Evolutionary conservation across 2,888 invertebrate genomes (phyloP).

Genomic region (Tortricodes alternella): DNA sequence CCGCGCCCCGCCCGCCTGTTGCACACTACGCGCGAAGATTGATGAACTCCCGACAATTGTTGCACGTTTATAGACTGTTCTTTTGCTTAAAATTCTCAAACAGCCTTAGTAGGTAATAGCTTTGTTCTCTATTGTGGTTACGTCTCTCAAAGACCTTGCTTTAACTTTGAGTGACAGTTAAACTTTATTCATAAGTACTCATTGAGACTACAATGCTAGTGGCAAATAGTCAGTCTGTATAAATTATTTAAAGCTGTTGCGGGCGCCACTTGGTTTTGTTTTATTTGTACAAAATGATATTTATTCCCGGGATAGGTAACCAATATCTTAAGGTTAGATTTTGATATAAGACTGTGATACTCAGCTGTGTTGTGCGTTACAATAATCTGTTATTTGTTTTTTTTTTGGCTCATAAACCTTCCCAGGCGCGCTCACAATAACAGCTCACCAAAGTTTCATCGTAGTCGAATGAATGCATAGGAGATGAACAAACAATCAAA

Average conservation of each 20-base stretch:
- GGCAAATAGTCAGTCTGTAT: neutral
- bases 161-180: constrained; percentile 23
- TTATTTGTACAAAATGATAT: too few species aligned
- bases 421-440: too few species aligned
- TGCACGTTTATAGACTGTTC: constrained; percentile 74
- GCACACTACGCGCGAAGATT: constrained; percentile 74
- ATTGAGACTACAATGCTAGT: constrained; percentile 14
- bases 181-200: constrained; percentile 26
- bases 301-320: too few species aligned
- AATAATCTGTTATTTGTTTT: too few species aligned
- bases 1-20: constrained; percentile 53
- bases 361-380: too few species aligned
- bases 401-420: too few species aligned
- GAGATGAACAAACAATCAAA: too few species aligned
- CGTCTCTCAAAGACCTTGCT: constrained; percentile 33
- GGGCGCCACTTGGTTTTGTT: too few species aligned
- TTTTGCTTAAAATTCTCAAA: constrained; percentile 52
- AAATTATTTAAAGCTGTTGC: neutral
- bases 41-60: constrained; percentile 78
- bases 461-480: too few species aligned
- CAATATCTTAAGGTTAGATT: too few species aligned
- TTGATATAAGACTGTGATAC: too few species aligned
- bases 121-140: constrained; percentile 38
- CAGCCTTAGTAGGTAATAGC: constrained; percentile 53
- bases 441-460: too few species aligned